Evolutionary conservation across 2,888 invertebrate species (phyloP).

Genomic region (Calliopum simillimum): DNA sequence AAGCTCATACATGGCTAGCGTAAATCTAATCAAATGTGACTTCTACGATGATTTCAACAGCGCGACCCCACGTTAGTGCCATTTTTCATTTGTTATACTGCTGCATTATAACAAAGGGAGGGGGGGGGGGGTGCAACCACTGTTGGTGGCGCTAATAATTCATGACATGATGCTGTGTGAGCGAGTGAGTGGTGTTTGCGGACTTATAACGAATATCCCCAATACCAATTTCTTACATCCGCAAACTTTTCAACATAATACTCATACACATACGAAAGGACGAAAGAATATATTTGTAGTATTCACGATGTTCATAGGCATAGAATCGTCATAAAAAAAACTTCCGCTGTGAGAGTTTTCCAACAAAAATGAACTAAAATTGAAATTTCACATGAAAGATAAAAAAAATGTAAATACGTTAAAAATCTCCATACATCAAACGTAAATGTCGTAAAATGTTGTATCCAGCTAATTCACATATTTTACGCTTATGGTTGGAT

Average conservation of each 20-base stretch:
- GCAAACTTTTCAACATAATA: too few relatives aligned
- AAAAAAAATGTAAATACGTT: neutral
- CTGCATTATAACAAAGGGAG: too few relatives aligned
- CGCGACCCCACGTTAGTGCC: too few relatives aligned
- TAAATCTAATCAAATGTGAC: constrained; percentile 6
- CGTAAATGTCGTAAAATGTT: constrained; percentile 31
- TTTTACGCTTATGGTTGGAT: constrained; percentile 28
- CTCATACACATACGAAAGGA: too few relatives aligned
- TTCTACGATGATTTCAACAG: neutral
- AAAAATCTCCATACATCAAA: constrained; percentile 14
- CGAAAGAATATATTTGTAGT: too few relatives aligned
- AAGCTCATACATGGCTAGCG: constrained; percentile 21
- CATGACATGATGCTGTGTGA: neutral
- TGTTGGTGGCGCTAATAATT: neutral
- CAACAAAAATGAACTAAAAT: constrained; percentile 5
- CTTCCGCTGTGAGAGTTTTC: constrained; percentile 11
- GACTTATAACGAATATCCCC: too few relatives aligned
- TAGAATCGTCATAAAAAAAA: constrained; percentile 23
- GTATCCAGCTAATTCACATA: constrained; percentile 36
- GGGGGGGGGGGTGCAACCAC: neutral
- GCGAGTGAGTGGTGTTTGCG: too few relatives aligned
- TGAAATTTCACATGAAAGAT: neutral
- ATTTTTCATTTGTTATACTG: too few relatives aligned
- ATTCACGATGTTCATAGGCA: neutral
- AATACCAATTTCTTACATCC: too few relatives aligned